Evolutionary conservation across 2,113 vertebrate species (phyloP), one percentile per base, ranked within the genome.

Genomic region (Alligator sinensis): DNA sequence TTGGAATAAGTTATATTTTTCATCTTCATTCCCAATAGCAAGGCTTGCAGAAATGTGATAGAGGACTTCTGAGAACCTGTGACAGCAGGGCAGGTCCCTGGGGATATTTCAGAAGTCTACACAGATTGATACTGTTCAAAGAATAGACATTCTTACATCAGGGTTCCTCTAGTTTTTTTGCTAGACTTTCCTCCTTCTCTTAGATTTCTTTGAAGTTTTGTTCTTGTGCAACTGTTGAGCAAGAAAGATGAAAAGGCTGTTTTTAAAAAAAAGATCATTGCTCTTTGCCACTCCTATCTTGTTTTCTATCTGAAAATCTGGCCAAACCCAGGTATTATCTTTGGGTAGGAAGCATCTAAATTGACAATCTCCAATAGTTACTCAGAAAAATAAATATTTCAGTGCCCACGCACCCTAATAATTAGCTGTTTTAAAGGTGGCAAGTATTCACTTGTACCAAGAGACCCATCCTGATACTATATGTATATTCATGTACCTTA

Each of bases 281-380:
- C 9, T 92, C 89, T 96, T 92, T 90, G 93, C 90, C 91, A 94
- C 90, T 94, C 87, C 89, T 97, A 96, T 96, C 89, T 91, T 95
- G 75, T 21, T 93, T 92, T 95, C 84, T 90, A 74, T 61, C 30
- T 82, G 77, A 92, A 88, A 92, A 94, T 22, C 11, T 66, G 93
- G 66, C 57, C 77, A 93, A 91, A 84, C 4, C 30, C 55, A 92
- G 93, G 95, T 93, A 92, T 16, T 84, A 96, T 96, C 91, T 96
- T 82, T 92, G 90, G 47, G 59, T 86, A 96, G 62, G 90, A 96
- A 95, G 87, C 24, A 93, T 85, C 87, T 93, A 83, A 96, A 83
- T 77, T 6, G 54, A 94, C 95, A 90, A 92, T 94, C 84, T 95
- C 90, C 91, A 88, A 59, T 82, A 54, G 90, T 83, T 97, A 93